Evolutionary conservation across 1,140 invertebrate genomes (phyloP).

Genomic region (Drosophila carrolli): DNA sequence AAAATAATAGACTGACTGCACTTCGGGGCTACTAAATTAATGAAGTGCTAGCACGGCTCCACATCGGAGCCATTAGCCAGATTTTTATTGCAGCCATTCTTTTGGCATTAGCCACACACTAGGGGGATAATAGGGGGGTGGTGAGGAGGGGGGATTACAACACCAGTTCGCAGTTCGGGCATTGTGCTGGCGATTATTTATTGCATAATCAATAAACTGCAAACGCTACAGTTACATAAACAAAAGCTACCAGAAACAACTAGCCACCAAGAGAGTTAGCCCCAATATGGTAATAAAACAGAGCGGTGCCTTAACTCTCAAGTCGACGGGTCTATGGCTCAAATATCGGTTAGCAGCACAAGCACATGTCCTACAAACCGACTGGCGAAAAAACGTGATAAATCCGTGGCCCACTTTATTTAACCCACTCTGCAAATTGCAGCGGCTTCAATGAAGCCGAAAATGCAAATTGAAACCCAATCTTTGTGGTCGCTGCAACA

Average conservation of each 20-base stretch:
- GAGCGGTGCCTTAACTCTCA: constrained; percentile 30
- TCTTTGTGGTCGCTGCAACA: constrained; percentile 54
- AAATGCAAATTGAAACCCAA: constrained; percentile 82
- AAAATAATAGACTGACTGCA: not conserved
- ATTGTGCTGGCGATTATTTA: constrained; percentile 78
- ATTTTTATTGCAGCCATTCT: constrained; percentile 71
- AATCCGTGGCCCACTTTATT: constrained; percentile 73
- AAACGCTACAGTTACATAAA: constrained; percentile 76
- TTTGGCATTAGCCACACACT: constrained; percentile 48
- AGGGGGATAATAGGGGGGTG: not conserved
- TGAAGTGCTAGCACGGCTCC: constrained; percentile 25
- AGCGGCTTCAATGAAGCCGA: constrained; percentile 75
- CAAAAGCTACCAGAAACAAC: constrained; percentile 66
- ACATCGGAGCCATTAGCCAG: constrained; percentile 58
- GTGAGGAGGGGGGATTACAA: constrained; percentile 43
- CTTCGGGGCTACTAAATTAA: constrained; percentile 2
- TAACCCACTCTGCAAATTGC: constrained; percentile 66
- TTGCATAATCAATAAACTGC: constrained; percentile 82
- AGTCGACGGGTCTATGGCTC: constrained; percentile 12
- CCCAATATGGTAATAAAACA: constrained; percentile 78
- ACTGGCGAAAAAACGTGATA: constrained; percentile 74
- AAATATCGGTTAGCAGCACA: constrained; percentile 81
- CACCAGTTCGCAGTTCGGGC: constrained; percentile 31
- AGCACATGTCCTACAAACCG: constrained; percentile 82
- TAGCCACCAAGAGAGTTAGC: constrained; percentile 71